phyloP scores from a whole-genome alignment of 1,140 invertebrate genomes.

The Macrocentrus cingulum region DNA sequence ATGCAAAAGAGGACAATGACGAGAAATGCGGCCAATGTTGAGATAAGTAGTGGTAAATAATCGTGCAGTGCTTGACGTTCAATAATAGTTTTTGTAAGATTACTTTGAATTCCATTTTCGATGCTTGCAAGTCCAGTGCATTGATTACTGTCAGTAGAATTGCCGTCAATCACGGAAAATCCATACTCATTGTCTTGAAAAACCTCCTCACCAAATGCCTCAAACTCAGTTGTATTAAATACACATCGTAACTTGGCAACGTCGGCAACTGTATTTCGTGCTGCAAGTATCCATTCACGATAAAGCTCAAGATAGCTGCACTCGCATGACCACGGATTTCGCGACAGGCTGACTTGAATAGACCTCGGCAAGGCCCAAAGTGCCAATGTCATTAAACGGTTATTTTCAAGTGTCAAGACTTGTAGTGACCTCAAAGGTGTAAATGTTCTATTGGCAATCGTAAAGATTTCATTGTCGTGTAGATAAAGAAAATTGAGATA shows the following conservation, averaged over 20 bases:
- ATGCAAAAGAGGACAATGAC: slow-evolving; percentile 71
- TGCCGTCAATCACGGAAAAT: slow-evolving; percentile 52
- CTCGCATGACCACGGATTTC: slow-evolving; percentile 86
- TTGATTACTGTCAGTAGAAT: slow-evolving; percentile 51
- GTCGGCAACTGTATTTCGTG: slow-evolving; percentile 66
- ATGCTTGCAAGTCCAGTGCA: slow-evolving; percentile 67
- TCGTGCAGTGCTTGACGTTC: slow-evolving; percentile 73
- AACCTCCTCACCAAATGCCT: slow-evolving; percentile 62
- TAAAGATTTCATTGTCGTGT: slow-evolving; percentile 69
- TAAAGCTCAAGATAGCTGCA: slow-evolving; percentile 81
- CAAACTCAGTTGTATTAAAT: slow-evolving; percentile 64
- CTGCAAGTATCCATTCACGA: slow-evolving; percentile 72
- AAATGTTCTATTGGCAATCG: slow-evolving; percentile 80
- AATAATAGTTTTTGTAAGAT: slow-evolving; percentile 72
- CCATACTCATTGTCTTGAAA: slow-evolving; percentile 62
- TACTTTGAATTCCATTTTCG: slow-evolving; percentile 70
- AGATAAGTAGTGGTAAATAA: slow-evolving; percentile 76
- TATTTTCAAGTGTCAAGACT: slow-evolving; percentile 75
- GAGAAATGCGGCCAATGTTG: slow-evolving; percentile 71
- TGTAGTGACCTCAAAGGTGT: slow-evolving; percentile 69
- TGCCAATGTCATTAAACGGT: slow-evolving; percentile 71
- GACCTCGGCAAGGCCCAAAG: slow-evolving; percentile 74
- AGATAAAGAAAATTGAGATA: slow-evolving; percentile 67
- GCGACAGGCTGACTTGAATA: slow-evolving; percentile 71
- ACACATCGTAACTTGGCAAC: slow-evolving; percentile 64